Percentiles rank a stretch among this genome's conserved stretches.
phyloP scores from a whole-genome alignment of 2,797 vertebrate genomes.

The Cyprinella venusta region DNA sequence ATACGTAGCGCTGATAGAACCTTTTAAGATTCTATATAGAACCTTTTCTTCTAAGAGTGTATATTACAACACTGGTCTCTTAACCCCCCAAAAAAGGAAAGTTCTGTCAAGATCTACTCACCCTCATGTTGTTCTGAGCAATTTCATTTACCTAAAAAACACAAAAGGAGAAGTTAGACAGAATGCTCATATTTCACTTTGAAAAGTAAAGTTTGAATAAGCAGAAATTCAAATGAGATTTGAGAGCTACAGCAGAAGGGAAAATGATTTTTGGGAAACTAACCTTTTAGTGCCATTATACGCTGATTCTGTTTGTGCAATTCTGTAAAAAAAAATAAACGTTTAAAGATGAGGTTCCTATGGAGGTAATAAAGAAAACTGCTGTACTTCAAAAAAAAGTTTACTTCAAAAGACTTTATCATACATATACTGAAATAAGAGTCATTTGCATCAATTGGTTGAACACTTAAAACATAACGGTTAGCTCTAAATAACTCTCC shows the following conservation, averaged over 20 bases:
- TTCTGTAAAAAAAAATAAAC: background rate
- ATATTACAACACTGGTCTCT: background rate
- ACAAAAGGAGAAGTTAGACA: background rate
- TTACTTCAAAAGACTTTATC: slow-evolving; percentile 15
- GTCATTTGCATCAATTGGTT: slow-evolving; percentile 35
- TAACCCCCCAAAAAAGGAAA: background rate
- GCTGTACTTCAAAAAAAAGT: background rate
- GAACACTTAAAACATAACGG: slow-evolving; percentile 32
- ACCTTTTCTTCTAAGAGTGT: too few relatives aligned
- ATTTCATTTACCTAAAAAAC: background rate
- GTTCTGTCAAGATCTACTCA: background rate
- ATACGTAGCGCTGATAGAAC: too few relatives aligned
- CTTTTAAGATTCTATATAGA: too few relatives aligned
- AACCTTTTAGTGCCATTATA: background rate
- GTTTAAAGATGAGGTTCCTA: background rate
- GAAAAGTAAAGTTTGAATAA: background rate
- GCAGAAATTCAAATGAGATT: background rate
- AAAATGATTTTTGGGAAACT: background rate
- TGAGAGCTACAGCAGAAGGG: background rate
- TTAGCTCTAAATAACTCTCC: slow-evolving; percentile 31
- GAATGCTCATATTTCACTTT: background rate
- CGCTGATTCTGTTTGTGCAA: too few relatives aligned
- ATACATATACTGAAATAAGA: slow-evolving; percentile 33
- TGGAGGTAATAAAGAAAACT: background rate
- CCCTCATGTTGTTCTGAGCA: background rate